Evolutionary conservation across 1,140 invertebrate genomes (phyloP).

Genomic region (Tribolium madens): DNA sequence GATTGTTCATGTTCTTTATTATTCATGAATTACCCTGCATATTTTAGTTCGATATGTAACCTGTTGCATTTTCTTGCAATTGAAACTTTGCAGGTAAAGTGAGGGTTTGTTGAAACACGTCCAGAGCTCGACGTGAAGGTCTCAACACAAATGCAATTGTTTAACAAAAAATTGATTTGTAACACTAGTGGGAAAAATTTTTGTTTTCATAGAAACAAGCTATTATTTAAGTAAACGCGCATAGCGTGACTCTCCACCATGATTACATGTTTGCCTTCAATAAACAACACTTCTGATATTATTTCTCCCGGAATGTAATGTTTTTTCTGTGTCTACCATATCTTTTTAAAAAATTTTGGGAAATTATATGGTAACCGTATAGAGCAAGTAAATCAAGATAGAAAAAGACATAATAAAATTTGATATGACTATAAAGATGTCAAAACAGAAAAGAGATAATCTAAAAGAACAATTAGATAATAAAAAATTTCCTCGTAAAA

Average conservation of each 20-base stretch:
- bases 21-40: not conserved
- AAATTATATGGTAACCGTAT: not conserved
- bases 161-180: not conserved
- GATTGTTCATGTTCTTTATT: conserved; percentile 6
- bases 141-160: not conserved
- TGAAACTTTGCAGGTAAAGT: not conserved
- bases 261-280: not conserved
- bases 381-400: not conserved
- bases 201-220: not conserved
- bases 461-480: not conserved
- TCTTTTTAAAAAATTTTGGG: not conserved
- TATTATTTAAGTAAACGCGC: not conserved
- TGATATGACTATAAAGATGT: not conserved
- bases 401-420: not conserved
- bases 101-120: not conserved
- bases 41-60: not conserved
- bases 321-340: not conserved
- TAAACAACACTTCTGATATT: not conserved
- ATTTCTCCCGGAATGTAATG: not conserved
- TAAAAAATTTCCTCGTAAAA: conserved; percentile 21
- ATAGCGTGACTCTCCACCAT: not conserved
- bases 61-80: not conserved
- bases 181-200: not conserved
- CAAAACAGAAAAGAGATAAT: not conserved
- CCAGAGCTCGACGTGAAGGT: not conserved